Evolutionary conservation across 2,797 vertebrate species (phyloP).

Genomic region (Phrynocephalus forsythii): DNA sequence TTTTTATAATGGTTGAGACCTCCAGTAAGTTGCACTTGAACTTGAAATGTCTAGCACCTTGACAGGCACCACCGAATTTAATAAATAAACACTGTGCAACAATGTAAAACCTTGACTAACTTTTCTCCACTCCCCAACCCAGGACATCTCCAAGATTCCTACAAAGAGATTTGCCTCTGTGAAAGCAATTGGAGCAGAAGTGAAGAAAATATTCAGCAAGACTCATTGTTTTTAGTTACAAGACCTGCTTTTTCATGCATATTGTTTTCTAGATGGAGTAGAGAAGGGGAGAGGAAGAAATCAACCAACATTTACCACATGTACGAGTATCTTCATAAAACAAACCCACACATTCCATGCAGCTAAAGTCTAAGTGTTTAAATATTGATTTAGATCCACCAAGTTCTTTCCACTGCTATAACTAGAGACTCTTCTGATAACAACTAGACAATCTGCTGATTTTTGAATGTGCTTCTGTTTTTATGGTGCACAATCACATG

Average conservation of each 20-base stretch:
- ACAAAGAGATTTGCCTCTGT: neutral
- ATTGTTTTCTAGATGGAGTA: neutral
- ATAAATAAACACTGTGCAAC: slow-evolving; percentile 1
- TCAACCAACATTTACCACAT: neutral
- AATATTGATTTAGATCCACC: neutral
- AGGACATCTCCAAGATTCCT: slow-evolving; percentile 14
- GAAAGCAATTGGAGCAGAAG: slow-evolving; percentile 27
- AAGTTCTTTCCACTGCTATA: neutral
- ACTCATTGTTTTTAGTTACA: slow-evolving; percentile 23
- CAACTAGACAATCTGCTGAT: neutral
- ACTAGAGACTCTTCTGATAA: neutral
- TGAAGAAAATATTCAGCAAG: neutral
- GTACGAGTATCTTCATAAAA: neutral
- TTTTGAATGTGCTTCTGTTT: neutral
- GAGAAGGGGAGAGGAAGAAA: neutral
- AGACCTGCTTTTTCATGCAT: slow-evolving; percentile 26
- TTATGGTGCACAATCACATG: neutral
- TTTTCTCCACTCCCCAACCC: neutral
- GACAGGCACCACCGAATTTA: slow-evolving; percentile 1
- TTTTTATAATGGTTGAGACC: slow-evolving; percentile 1
- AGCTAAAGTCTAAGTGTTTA: neutral
- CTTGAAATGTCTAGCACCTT: slow-evolving; percentile 6
- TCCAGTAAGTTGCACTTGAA: slow-evolving; percentile 1
- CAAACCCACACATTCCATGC: neutral
- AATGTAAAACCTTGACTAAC: slow-evolving; percentile 2